Base-by-base conservation (phyloP, 2,888 invertebrate genomes). In the Xiphydria camelus region DNA sequence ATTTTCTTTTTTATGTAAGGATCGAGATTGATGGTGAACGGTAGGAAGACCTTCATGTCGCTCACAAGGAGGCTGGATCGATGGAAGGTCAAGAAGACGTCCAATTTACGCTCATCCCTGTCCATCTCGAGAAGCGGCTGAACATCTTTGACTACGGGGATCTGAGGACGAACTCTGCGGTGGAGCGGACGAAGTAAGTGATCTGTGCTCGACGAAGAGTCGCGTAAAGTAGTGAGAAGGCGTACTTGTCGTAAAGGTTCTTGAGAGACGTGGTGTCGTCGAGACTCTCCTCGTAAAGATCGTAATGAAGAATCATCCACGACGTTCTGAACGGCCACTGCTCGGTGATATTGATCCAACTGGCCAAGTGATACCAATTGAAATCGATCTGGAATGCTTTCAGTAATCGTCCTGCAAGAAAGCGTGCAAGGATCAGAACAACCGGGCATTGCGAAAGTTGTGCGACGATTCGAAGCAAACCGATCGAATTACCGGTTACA, bases 361-460 rank as follows among this genome's bases (percentile, higher is more conserved):
- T 92, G 50, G 96, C 96, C 61, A 99, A 82, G 62, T 94, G 90
- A 78, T 96, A 94, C 98, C 98, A 99, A 78, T 94, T 95, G 79
- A 99, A 99, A 75, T 99, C 98, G 61, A 99, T 92, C 80, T 96
- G 94, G 83, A 98, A 97, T 69, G 98, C 94, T 82, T 98, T 92
- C 59, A 99, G 81, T 56, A 99, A 82, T 42, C 98, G 90, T 53
- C 95, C 95, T 93, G 70, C 4, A 75, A 20, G 19, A 55, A 26
- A 29, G 17, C 4, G 18, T 7, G 12, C 12, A 29, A 29, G 15
- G n/a, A n/a, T n/a, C n/a, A n/a, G n/a, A n/a, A n/a, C n/a, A n/a
- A n/a, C n/a, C n/a, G n/a, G n/a, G 12, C 4, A 29, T 29, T 29
- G 5, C n/a, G n/a, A n/a, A 29, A 29, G 21, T 7, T 12, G 29